Percentiles rank a stretch among this genome's conserved stretches.
Evolutionary conservation across 2,113 vertebrate species (phyloP).

Genomic region (Fukomys damarensis): DNA sequence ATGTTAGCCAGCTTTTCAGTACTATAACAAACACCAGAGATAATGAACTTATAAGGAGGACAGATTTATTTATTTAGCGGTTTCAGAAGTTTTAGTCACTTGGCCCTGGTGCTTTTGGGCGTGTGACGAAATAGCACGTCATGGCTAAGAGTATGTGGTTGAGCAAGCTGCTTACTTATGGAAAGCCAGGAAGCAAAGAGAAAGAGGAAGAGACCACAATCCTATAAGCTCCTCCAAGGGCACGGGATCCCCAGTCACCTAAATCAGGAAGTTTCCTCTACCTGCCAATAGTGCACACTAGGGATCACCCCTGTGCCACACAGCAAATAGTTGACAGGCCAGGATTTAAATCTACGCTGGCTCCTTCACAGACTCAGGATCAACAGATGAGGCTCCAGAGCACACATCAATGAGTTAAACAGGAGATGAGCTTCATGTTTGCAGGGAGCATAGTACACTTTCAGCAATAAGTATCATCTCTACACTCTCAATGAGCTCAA

Average conservation of each 20-base stretch:
- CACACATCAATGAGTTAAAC: background rate
- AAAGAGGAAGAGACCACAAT: background rate
- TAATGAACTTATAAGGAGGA: background rate
- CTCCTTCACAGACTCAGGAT: background rate
- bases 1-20: background rate
- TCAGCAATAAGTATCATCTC: accelerated
- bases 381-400: background rate
- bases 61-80: background rate
- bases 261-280: background rate
- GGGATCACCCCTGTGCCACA: background rate
- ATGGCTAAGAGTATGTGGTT: background rate
- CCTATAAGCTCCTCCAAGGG: background rate
- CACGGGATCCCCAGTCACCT: accelerated
- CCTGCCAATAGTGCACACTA: background rate
- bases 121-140: background rate
- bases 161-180: background rate
- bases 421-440: background rate
- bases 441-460: no score
- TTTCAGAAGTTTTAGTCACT: background rate
- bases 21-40: background rate
- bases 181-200: background rate
- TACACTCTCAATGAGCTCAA: background rate
- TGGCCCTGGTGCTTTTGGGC: background rate
- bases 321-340: background rate
- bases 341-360: background rate